phyloP scores from a whole-genome alignment of 2,888 invertebrate genomes.

The Morinoia aosen region DNA sequence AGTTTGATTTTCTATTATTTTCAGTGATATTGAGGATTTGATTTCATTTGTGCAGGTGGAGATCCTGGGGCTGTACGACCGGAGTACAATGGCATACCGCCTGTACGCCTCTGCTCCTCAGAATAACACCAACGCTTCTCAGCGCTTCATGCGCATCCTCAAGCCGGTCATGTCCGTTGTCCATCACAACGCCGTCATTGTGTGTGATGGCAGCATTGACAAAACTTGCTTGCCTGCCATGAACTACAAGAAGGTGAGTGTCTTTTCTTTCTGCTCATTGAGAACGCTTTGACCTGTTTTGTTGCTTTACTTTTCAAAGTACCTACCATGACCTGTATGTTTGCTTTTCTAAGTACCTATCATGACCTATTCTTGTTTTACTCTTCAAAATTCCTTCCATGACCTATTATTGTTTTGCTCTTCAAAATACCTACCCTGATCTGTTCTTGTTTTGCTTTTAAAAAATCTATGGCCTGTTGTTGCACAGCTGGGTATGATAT shows the following conservation, averaged over 20 bases:
- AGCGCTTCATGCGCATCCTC: conserved; percentile 65
- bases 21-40: background rate
- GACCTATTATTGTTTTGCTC: too few relatives aligned
- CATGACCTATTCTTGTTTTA: too few relatives aligned
- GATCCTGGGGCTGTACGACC: conserved; percentile 66
- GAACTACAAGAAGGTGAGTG: conserved; percentile 61
- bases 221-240: conserved; percentile 75
- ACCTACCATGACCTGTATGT: too few relatives aligned
- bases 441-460: too few relatives aligned
- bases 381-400: too few relatives aligned
- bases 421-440: too few relatives aligned
- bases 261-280: background rate
- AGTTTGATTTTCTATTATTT: too few relatives aligned
- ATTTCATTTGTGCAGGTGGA: conserved; percentile 61
- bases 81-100: conserved; percentile 63
- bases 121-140: conserved; percentile 61
- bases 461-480: too few relatives aligned
- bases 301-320: background rate
- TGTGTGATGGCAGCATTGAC: conserved; percentile 88
- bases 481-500: too few relatives aligned
- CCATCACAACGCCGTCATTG: conserved; percentile 80
- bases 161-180: conserved; percentile 64
- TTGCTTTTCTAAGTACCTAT: too few relatives aligned
- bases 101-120: conserved; percentile 66
- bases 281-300: background rate